phyloP scores from a whole-genome alignment of 2,888 invertebrate genomes.

The Meteorus cinctellus region DNA sequence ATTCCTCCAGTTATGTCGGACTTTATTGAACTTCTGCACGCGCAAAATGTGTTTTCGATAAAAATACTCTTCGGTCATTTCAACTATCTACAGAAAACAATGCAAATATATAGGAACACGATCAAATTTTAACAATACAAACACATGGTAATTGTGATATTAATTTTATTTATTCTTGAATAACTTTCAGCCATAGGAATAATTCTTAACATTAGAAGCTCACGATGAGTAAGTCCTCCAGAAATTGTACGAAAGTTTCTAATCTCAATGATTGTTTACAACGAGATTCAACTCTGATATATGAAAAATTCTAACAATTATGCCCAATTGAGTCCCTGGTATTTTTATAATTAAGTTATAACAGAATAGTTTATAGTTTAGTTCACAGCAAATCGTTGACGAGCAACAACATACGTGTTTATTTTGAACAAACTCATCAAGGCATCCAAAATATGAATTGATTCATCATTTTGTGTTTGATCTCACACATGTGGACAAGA shows the following conservation, averaged over 20 bases:
- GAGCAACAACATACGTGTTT: conserved; percentile 23
- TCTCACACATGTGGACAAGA: too few relatives aligned
- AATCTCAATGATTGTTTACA: too few relatives aligned
- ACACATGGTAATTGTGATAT: background rate
- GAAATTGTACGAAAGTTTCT: too few relatives aligned
- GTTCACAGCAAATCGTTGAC: conserved; percentile 47
- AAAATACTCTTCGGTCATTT: background rate
- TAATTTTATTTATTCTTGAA: background rate
- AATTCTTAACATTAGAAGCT: background rate
- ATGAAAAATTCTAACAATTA: background rate
- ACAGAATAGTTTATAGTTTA: background rate
- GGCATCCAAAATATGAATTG: background rate
- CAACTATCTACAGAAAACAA: background rate
- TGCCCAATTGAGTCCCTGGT: background rate
- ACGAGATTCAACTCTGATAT: too few relatives aligned
- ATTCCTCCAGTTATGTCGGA: conserved; percentile 47
- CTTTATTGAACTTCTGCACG: conserved; percentile 31
- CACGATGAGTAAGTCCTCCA: too few relatives aligned
- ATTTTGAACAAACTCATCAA: conserved; percentile 12
- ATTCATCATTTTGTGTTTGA: too few relatives aligned
- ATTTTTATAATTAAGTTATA: background rate
- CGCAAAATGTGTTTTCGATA: conserved; percentile 27
- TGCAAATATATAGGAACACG: background rate
- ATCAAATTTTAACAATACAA: background rate
- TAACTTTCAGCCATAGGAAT: background rate